Evolutionary conservation across 2,113 vertebrate species (phyloP), one percentile per base, ranked within the genome.

Genomic region (Thunnus thynnus): DNA sequence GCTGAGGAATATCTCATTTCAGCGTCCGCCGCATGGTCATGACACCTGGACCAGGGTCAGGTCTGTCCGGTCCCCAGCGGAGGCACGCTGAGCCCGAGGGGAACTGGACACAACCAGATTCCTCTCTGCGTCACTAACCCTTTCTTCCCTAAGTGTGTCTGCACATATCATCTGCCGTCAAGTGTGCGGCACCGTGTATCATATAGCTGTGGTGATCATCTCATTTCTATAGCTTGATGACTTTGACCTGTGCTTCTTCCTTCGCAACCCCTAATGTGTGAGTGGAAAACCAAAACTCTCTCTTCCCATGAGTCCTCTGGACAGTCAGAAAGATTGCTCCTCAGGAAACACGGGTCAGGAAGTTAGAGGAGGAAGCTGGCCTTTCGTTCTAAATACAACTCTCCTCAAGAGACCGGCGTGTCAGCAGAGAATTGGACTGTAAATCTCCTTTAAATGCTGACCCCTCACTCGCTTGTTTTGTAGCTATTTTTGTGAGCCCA

Each of bases 1-100:
- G 80, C 77, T 50, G 68, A 77, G 80, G 81, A 90, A 91, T 91
- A 94, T 96, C 93, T 86, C 20, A 69, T 95, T 95, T 95, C 95
- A 94, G 84, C 58, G 84, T 79, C 90, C 85, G 56, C 83, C 82
- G 81, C 77, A 71, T 84, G 93, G 89, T 91, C 89, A 73, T 83
- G 82, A 93, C 93, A 93, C 93, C 94, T 91, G 94, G 92, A 80
- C 87, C 47, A 20, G 81, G 92, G 91, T 94, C 91, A 90, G 83
- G 85, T 86, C 90, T 85, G 76, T 82, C 80, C 68, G 27, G 74
- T 70, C 78, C 83, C 76, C 17, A 52, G 78, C 17, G 64, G 76
- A 72, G 76, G 60, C 65, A 27, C 9, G 25, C 63, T 61, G 63
- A 76, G 77, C 58, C 61, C 51, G 16, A 44, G 52, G 54, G 14